phyloP scores from a whole-genome alignment of 2,888 invertebrate genomes.

The Abscondita cerata region DNA sequence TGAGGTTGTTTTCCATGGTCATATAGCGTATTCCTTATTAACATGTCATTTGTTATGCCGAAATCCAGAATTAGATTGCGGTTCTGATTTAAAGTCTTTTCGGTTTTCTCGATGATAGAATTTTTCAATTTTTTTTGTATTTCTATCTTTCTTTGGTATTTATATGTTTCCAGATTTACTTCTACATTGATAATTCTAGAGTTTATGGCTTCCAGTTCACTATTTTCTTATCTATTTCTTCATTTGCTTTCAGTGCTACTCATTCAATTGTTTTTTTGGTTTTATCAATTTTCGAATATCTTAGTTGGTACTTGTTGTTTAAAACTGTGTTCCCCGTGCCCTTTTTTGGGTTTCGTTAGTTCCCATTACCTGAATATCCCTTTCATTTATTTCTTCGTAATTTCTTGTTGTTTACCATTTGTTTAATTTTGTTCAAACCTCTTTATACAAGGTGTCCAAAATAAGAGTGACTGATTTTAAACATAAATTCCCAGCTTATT shows the following conservation, averaged over 20 bases:
- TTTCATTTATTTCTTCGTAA: too few relatives aligned
- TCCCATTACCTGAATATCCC: background rate
- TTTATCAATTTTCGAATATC: background rate
- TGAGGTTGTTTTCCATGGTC: background rate
- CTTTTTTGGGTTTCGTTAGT: background rate
- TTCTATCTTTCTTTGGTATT: background rate
- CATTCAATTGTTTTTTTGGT: background rate
- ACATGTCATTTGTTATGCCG: background rate
- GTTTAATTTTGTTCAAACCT: too few relatives aligned
- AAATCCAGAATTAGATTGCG: background rate
- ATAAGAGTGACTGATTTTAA: too few relatives aligned
- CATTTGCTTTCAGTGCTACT: background rate
- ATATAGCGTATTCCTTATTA: background rate
- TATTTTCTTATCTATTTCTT: background rate
- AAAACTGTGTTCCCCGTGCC: background rate
- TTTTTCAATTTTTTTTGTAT: background rate
- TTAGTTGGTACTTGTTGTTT: background rate
- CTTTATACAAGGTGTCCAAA: too few relatives aligned
- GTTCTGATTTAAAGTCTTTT: background rate
- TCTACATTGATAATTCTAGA: too few relatives aligned
- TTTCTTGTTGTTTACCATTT: constrained; percentile 1
- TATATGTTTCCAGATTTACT: too few relatives aligned
- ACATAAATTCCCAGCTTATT: too few relatives aligned
- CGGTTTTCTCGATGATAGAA: too few relatives aligned
- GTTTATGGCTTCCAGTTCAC: background rate